These are phyloP conservation scores for Phycodurus eques DNA, from an alignment of 2,113 vertebrate species.

Conservation along the genomic window DNA sequence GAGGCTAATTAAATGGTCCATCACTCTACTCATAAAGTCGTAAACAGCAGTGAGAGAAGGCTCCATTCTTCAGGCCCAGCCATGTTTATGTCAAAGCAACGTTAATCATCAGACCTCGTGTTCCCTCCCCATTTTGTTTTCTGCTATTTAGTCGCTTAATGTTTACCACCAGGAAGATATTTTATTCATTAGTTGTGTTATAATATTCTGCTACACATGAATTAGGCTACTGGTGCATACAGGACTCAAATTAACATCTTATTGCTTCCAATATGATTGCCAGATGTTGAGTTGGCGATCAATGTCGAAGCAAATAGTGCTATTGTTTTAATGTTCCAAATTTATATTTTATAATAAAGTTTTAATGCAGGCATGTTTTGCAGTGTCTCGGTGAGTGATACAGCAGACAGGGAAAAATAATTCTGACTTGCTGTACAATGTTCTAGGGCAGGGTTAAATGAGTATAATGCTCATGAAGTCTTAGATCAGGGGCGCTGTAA, in stretches of 20 bases:
- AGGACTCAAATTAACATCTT: constrained; percentile 89
- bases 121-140: constrained; percentile 44
- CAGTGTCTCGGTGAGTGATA: constrained; percentile 32
- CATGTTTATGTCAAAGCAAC: constrained; percentile 52
- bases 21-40: constrained; percentile 63
- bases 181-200: constrained; percentile 86
- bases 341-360: constrained; percentile 62
- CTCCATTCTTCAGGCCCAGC: constrained; percentile 55
- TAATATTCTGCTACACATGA: constrained; percentile 77
- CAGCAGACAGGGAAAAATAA: constrained; percentile 26
- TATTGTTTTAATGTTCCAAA: constrained; percentile 71
- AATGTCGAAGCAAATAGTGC: constrained; percentile 69
- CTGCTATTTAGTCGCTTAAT: constrained; percentile 64
- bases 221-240: constrained; percentile 81
- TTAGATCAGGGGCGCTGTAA: constrained; percentile 27
- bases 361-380: constrained; percentile 51
- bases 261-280: constrained; percentile 89
- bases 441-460: constrained; percentile 32
- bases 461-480: constrained; percentile 36
- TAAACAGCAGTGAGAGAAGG: constrained; percentile 62
- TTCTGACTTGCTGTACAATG: constrained; percentile 13
- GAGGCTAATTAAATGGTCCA: constrained; percentile 64
- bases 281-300: constrained; percentile 81
- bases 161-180: constrained; percentile 77
- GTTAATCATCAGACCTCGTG: constrained; percentile 55